Percentiles rank a stretch among this genome's conserved stretches.
Evolutionary conservation across 2,888 invertebrate species (phyloP).

Genomic region (Rhodophaea formosa): DNA sequence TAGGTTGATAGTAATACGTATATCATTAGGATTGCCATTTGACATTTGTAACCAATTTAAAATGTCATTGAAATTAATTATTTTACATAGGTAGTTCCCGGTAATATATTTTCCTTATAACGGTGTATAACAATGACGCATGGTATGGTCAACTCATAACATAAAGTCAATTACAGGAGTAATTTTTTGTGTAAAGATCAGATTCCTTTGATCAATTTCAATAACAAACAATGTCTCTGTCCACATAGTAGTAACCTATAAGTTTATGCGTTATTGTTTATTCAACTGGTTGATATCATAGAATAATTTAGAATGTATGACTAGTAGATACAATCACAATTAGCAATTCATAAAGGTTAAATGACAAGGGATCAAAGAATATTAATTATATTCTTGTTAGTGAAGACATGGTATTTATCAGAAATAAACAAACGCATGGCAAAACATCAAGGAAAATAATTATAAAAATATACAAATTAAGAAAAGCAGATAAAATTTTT

Average conservation of each 20-base stretch:
- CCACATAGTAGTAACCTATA: not conserved
- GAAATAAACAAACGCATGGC: not conserved
- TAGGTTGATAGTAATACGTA: not conserved
- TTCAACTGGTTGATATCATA: constrained; percentile 18
- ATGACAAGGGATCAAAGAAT: constrained; percentile 27
- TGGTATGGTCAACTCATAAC: no score
- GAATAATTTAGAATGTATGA: constrained; percentile 12
- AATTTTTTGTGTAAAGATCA: not conserved
- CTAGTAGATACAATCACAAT: constrained; percentile 21
- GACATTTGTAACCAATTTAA: no score
- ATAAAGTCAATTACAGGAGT: not conserved
- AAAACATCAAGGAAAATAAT: not conserved
- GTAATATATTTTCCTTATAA: no score
- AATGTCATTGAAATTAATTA: no score
- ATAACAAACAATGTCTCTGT: not conserved
- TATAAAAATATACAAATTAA: not conserved
- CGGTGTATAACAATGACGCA: no score
- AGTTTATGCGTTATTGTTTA: constrained; percentile 9
- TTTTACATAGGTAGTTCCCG: no score
- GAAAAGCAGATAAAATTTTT: not conserved
- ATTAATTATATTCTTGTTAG: constrained; percentile 11
- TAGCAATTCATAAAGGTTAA: constrained; percentile 34
- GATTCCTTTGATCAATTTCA: not conserved
- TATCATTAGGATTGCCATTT: not conserved
- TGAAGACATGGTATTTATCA: not conserved